Evolutionary conservation across 2,888 invertebrate species (phyloP).

Genomic region (Melieria omissa): DNA sequence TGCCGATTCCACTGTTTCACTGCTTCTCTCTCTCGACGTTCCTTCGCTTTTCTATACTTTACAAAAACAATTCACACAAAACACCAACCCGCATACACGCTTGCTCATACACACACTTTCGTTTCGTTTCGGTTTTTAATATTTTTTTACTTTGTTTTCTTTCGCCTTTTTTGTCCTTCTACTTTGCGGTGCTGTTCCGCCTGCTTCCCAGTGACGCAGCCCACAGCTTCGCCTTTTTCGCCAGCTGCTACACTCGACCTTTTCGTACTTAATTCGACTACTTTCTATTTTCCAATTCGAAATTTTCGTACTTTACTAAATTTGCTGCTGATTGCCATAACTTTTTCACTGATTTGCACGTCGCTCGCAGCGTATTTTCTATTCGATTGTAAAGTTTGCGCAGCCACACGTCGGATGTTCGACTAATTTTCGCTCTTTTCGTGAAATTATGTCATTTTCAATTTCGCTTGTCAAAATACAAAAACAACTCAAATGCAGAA

Average conservation of each 20-base stretch:
- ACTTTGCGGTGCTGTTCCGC: constrained; percentile 15
- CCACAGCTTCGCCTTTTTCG: constrained; percentile 13
- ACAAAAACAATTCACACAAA: constrained; percentile 8
- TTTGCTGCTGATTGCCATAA: constrained; percentile 13
- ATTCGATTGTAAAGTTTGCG: constrained; percentile 26
- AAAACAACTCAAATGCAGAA: not conserved
- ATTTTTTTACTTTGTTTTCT: not conserved
- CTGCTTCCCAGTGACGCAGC: constrained; percentile 31
- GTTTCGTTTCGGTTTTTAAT: too few species aligned
- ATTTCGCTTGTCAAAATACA: constrained; percentile 35
- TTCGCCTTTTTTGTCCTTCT: constrained; percentile 18
- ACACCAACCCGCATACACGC: constrained; percentile 6
- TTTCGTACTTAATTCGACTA: constrained; percentile 18
- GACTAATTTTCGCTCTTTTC: constrained; percentile 24
- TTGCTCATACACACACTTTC: constrained; percentile 12
- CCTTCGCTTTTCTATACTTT: too few species aligned
- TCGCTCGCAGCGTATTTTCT: constrained; percentile 17
- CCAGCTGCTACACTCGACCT: not conserved
- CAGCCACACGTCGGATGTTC: constrained; percentile 30
- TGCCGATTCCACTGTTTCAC: constrained; percentile 38
- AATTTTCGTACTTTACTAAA: not conserved
- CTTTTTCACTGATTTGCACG: constrained; percentile 23
- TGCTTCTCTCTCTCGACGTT: constrained; percentile 37
- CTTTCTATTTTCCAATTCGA: constrained; percentile 22
- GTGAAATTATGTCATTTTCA: constrained; percentile 43